Percentiles rank a stretch among this genome's conserved stretches.
Evolutionary conservation across 2,797 vertebrate species (phyloP).

Genomic region (Arvicola amphibius): DNA sequence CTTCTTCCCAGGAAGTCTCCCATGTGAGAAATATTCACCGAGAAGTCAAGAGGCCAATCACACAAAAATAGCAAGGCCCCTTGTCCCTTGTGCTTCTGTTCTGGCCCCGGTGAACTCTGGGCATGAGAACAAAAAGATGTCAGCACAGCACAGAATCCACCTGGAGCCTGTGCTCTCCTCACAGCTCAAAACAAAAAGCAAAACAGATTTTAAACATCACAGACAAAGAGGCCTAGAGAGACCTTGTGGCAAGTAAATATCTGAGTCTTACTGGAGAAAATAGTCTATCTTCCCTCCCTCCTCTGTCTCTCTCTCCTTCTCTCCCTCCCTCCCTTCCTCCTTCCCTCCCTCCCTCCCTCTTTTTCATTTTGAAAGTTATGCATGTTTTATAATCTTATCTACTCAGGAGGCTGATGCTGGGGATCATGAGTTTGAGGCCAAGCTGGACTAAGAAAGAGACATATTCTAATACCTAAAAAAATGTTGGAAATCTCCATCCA

Average conservation of each 20-base stretch:
- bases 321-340: neutral
- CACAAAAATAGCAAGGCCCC: constrained; percentile 54
- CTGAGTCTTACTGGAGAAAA: neutral
- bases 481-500: neutral
- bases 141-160: constrained; percentile 37
- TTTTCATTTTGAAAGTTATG: neutral
- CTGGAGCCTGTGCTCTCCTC: constrained; percentile 25
- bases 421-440: neutral
- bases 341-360: neutral
- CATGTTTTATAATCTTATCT: neutral
- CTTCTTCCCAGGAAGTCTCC: constrained; percentile 52
- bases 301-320: neutral
- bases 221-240: neutral
- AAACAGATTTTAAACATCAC: constrained; percentile 34
- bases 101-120: constrained; percentile 37
- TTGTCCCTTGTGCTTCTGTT: neutral
- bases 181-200: neutral
- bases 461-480: no score
- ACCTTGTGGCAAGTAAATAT: neutral
- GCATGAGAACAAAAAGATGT: constrained; percentile 15
- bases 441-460: neutral
- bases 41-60: constrained; percentile 69
- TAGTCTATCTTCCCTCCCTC: neutral
- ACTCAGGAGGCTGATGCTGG: neutral
- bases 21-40: constrained; percentile 44